Evolutionary conservation across 2,797 vertebrate species (phyloP).

Genomic region (Hydrolagus colliei): DNA sequence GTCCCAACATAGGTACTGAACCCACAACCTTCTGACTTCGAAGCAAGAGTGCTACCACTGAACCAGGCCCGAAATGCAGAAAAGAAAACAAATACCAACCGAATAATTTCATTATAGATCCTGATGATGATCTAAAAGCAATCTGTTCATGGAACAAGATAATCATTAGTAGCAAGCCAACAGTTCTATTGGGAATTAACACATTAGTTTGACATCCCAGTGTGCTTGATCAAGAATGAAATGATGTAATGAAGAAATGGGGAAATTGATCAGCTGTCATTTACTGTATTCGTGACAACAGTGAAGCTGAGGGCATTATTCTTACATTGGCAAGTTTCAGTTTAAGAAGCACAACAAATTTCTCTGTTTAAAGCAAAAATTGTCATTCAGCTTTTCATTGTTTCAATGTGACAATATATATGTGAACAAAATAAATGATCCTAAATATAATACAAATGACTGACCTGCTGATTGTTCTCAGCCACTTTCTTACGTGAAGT

Average conservation of each 20-base stretch:
- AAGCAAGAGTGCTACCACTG: too few relatives aligned
- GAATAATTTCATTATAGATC: neutral
- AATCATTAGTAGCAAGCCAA: slow-evolving; percentile 1
- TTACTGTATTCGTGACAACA: neutral
- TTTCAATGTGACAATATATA: neutral
- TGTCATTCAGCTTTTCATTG: neutral
- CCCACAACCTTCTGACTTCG: too few relatives aligned
- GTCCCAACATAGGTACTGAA: too few relatives aligned
- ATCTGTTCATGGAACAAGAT: neutral
- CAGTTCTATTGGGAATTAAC: neutral
- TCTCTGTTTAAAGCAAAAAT: neutral
- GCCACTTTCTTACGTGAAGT: too few relatives aligned
- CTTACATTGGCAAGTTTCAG: neutral
- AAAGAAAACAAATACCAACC: too few relatives aligned
- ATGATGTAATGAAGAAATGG: neutral
- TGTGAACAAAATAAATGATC: neutral
- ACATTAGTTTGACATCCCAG: neutral
- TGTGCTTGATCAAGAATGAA: neutral
- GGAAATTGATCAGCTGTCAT: neutral
- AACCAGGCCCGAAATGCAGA: too few relatives aligned
- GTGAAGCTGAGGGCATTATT: neutral
- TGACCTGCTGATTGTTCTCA: too few relatives aligned
- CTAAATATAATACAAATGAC: neutral
- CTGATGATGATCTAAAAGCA: neutral
- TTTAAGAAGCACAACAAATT: neutral